Evolutionary conservation across 92 coral and sea anemone genomes (phyloP), one percentile per base, ranked within the genome.

Genomic region (Zoanthus sansibaricus): DNA sequence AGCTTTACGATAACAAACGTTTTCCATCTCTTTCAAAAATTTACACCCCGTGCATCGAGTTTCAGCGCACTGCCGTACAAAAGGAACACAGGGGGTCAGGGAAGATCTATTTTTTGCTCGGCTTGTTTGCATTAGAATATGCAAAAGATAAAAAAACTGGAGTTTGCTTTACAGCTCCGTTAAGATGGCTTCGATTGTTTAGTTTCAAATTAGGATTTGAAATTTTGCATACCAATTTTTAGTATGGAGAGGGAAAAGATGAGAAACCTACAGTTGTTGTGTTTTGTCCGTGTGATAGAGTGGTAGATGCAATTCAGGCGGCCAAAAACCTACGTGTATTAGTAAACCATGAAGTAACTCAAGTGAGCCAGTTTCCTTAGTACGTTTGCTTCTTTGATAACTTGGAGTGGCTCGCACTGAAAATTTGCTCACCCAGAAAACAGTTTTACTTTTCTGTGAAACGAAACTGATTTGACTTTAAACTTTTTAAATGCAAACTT

Each of bases 231-330:
- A 47, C 58, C 3, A 31, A 82, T 25, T 13, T 82, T 68, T 58
- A 10, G 3, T 82, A 82, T 42, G 87, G 87, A 64, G 86, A 82
- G 67, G 70, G 70, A 6, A 25, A 59, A 82, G 54, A 82, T 44
- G 86, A 82, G 73, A 66, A 10, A 16, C 66, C 77, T 17, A 30
- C 46, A 49, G 72, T 75, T 14, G 77, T 82, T 6, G 10, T 82
- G 18, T 61, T 68, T 33, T 69, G 72, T 25, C 87, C 87, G 1
- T 69, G 33, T 5, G 32, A 69, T 33, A 82, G 48, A 51, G 87
- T 82, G 51, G 70, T 6, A 11, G 14, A 14, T 44, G 73, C 73
- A 6, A 68, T 68, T 32, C 37, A 68, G 14, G 32, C 2, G 32
- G 73, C 15, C 2, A 68, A 68, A 68, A 25, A 25, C 25, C 25